Evolutionary conservation across 2,113 vertebrate genomes (phyloP), one percentile per base, ranked within the genome.

Genomic region (Gymnarchus niloticus): DNA sequence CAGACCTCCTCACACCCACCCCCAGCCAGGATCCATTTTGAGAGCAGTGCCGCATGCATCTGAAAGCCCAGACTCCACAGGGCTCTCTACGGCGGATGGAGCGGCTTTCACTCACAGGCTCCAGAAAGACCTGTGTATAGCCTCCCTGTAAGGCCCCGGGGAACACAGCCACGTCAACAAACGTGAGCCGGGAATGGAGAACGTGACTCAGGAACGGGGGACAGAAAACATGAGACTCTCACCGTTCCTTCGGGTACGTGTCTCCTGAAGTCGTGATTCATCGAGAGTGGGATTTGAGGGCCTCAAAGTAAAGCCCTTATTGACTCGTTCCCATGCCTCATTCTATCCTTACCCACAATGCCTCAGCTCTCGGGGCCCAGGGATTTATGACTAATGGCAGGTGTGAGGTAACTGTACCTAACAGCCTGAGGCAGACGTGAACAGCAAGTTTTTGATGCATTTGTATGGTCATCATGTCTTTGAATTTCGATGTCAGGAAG

Each of bases 51-150:
- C 61, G 61, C 5, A 2, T 1, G 17, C 4, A 0, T 33, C 5
- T 33, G 1, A 41, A 69, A 69, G 48, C 83, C 59, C 83, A 14
- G 21, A 65, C n/a, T 1, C 28, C 61, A 37, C 0, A 4, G 61
- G 61, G 12, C 61, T 6, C 56, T 56, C 61, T 37, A 37, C 33
- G 14, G 61, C 8, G 28, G 61, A 17, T 33, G 3, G 12, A 25
- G 33, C 61, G 19, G 61, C 48, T 83, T 83, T 77, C 81, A 86
- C 65, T 37, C 10, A n/a, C 81, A 73, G 61, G 41, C 81, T 44
- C 49, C 41, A 76, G 76, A 76, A 86, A 56, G 61, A 83, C 21
- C 83, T 44, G 5, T 78, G 48, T 51, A 83, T 3, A 48, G 59
- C 33, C 65, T 77, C 85, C 73, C 54, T 19, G 44, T 65, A 61